phyloP scores from a whole-genome alignment of 1,140 invertebrate species.

The Drosophila obscura region DNA sequence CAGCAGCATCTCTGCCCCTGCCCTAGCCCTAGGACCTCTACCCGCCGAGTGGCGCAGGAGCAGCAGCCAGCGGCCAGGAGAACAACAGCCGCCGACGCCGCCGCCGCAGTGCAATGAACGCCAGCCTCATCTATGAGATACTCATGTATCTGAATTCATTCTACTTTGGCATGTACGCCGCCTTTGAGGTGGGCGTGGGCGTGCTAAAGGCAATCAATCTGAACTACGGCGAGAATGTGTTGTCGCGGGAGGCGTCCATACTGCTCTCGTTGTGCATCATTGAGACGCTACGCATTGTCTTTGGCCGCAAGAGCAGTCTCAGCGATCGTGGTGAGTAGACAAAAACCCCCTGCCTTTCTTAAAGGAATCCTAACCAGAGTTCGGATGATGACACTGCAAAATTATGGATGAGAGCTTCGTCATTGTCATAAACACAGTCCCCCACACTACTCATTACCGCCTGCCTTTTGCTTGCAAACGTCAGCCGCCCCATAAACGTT shows the following conservation, averaged over 20 bases:
- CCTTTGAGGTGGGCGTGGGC: constrained; percentile 90
- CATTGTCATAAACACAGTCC: constrained; percentile 25
- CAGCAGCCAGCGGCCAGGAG: constrained; percentile 24
- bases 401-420: constrained; percentile 30
- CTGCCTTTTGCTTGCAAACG: constrained; percentile 20
- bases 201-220: constrained; percentile 91
- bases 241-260: constrained; percentile 90
- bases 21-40: background rate
- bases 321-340: constrained; percentile 89
- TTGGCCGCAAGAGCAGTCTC: constrained; percentile 93
- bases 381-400: constrained; percentile 57
- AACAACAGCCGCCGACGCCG: constrained; percentile 8
- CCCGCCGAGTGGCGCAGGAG: constrained; percentile 14
- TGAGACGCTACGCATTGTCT: constrained; percentile 91
- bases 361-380: no score
- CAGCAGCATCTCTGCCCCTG: constrained; percentile 32
- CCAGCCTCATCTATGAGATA: constrained; percentile 91
- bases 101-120: constrained; percentile 84
- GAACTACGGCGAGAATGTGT: constrained; percentile 88
- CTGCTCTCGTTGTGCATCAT: constrained; percentile 90
- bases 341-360: background rate
- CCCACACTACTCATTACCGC: background rate
- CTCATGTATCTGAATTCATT: constrained; percentile 92
- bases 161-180: constrained; percentile 92
- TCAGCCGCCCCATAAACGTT: constrained; percentile 42